Conservation (phyloP, 2,797 vertebrate genomes). For the Bovichtus diacanthus region DNA sequence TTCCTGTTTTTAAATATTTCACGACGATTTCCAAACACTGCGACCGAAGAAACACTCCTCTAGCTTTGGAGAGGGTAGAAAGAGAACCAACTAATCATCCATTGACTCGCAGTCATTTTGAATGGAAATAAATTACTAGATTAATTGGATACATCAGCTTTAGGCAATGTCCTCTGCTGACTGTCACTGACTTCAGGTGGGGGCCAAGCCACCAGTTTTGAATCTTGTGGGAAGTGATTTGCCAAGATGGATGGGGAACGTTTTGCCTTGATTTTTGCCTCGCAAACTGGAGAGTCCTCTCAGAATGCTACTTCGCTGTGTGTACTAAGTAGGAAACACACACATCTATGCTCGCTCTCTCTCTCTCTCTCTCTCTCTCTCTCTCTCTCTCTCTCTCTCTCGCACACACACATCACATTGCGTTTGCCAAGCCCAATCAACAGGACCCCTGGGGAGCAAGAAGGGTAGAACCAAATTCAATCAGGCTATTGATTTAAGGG, state of each 20-base stretch:
- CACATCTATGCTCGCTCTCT: slow-evolving; percentile 4
- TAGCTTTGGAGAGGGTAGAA: slow-evolving; percentile 4
- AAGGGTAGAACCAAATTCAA: slow-evolving; percentile 57
- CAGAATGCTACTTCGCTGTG: slow-evolving; percentile 27
- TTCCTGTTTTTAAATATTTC: neutral
- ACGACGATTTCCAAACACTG: neutral
- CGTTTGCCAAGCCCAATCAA: slow-evolving; percentile 55
- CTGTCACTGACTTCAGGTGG: neutral
- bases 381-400: neutral
- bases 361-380: too few relatives aligned
- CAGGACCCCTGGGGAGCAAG: slow-evolving; percentile 26
- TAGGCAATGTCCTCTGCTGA: slow-evolving; percentile 6
- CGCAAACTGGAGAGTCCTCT: slow-evolving; percentile 18
- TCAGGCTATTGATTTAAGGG: slow-evolving; percentile 60
- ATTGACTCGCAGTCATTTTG: slow-evolving; percentile 11
- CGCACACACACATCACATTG: slow-evolving; percentile 16
- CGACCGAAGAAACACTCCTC: neutral
- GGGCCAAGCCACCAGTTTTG: neutral
- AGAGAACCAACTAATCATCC: slow-evolving; percentile 10
- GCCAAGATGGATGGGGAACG: slow-evolving; percentile 18
- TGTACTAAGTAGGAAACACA: slow-evolving; percentile 36
- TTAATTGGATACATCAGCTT: slow-evolving; percentile 21
- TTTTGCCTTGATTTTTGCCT: slow-evolving; percentile 40
- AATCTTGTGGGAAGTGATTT: neutral
- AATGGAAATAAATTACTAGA: slow-evolving; percentile 2